Base-by-base conservation (phyloP, 37 sponge, comb jelly and placozoan genomes). In the Agelas oroides region DNA sequence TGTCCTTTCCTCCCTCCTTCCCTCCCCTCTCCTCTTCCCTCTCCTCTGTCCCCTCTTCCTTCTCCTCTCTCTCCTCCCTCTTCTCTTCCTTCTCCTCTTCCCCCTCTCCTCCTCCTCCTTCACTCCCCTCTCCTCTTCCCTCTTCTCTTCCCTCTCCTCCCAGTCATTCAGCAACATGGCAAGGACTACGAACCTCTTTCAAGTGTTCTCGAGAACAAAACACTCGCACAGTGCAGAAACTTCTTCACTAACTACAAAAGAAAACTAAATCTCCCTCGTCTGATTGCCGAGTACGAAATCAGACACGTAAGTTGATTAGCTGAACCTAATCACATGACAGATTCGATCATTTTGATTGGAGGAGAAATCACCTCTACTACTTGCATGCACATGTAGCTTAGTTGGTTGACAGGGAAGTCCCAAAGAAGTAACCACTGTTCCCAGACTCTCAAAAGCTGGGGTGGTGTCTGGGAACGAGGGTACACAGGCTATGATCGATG, bases 231-330 rank as follows among this genome's bases (percentile, higher is more conserved):
- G 83, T 85, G 86, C 60, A 65, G 59, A 32, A 88, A 84, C 60
- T 93, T 93, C 79, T 83, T 93, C 72, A 83, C 87, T 34, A 88
- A 93, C 75, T 93, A 85, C 76, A 88, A 89, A 70, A 69, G 86
- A 38, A 88, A 86, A 59, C 75, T 84, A 46, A 88, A 89, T 38
- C 57, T 93, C 0, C 87, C 87, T 14, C 56, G 70, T 2, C 59
- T 84, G 64, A 80, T 92, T 1, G 85, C 84, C 14, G 89, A 88
- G 39, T 88, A 85, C 59, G 91, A 90, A 46, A 54, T 74, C 30
- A 90, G 60, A 76, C 71, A 84, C 84, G 91, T 89, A 41, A 76
- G 84, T 30, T 53, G 37, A 46, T 73, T 46, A 11, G 3, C 56
- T 46, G 46, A 46, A 46, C 8, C 46, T 12, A 46, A 46, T 46